phyloP scores from a whole-genome alignment of 2,113 vertebrate species.

The Brachypodius melanocephalos region DNA sequence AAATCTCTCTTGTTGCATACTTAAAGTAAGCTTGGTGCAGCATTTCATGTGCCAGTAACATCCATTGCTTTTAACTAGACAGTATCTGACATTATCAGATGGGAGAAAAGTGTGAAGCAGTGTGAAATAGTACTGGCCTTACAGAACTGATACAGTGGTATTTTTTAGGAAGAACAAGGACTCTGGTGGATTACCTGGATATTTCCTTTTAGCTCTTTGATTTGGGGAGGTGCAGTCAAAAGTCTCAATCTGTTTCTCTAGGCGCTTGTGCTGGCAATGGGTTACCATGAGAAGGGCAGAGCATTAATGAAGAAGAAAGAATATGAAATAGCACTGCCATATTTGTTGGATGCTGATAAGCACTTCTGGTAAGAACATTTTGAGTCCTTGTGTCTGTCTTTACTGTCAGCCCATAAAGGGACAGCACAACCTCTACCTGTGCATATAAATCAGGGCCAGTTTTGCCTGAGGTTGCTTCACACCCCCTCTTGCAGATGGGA shows the following conservation, averaged over 20 bases:
- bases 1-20: neutral
- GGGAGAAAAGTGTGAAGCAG: neutral
- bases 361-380: conserved; percentile 84
- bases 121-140: neutral
- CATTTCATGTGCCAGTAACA: neutral
- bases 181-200: neutral
- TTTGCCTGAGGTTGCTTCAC: neutral
- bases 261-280: conserved; percentile 95
- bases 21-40: neutral
- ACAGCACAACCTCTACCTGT: neutral
- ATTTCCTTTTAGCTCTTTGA: neutral
- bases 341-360: conserved; percentile 89
- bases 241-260: conserved; percentile 53
- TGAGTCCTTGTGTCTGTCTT: neutral
- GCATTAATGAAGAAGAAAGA: conserved; percentile 92
- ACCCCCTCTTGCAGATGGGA: neutral
- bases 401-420: neutral
- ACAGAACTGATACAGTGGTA: neutral
- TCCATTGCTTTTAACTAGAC: neutral
- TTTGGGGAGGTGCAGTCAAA: neutral
- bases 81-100: neutral
- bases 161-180: neutral
- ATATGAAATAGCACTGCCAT: conserved; percentile 83
- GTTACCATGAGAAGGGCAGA: conserved; percentile 93
- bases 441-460: neutral